Base-by-base conservation (phyloP, 2,888 invertebrate species). In the Drosophila fungiperda region DNA sequence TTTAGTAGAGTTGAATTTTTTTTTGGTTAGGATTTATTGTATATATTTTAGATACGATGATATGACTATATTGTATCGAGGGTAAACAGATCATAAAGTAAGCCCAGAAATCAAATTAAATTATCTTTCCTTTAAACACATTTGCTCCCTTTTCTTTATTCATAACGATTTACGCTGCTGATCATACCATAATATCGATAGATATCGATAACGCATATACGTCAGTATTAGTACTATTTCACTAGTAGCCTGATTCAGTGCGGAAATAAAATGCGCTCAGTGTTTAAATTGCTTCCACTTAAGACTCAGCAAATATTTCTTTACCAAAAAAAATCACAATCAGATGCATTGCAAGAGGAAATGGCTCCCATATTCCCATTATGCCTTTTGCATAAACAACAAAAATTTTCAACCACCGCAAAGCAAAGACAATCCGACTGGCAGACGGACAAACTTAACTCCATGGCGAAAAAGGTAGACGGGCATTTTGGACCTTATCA, bases 401-500 rank as follows among this genome's bases (percentile, higher is more conserved):
- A 81, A 74, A 33, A 61, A 73, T 63, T 68, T 74, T 57, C 73
- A 83, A 79, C 79, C 79, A 66, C 73, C 68, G 50, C 71, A 57
- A 59, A 68, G 67, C 65, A 67, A 67, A 66, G 64, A 60, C 66
- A 74, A 36, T 38, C 32, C 42, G 54, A 58, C 74, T 36, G 42
- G 40, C 52, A 12, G 64, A 55, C 57, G 38, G 42, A 54, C 63
- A 32, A 53, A 48, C 49, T n/a, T 29, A 60, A 45, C 67, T 61
- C 67, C 61, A 64, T 64, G 57, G 45, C 33, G 62, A 68, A 62
- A 69, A 59, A 68, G 72, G 81, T 74, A 70, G 76, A 73, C 73
- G 62, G 68, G 50, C 71, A 77, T 74, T 81, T 81, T 67, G 72
- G 69, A 73, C 83, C 89, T 89, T 87, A 87, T 89, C 83, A 82